phyloP scores from a whole-genome alignment of 2,888 invertebrate species.

The Leptinotarsa juncta region DNA sequence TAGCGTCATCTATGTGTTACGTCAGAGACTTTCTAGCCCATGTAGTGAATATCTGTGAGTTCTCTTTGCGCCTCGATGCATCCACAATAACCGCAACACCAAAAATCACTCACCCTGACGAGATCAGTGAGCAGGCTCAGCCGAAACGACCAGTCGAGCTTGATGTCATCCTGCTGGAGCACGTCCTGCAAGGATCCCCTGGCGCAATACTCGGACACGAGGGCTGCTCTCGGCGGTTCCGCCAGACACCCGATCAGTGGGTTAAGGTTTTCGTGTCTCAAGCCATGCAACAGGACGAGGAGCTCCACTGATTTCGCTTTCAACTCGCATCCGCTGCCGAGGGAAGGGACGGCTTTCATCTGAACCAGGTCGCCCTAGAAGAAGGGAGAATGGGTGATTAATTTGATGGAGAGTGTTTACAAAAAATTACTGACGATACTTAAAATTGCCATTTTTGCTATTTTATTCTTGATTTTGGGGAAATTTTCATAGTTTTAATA shows the following conservation, averaged over 20 bases:
- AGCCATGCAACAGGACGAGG: constrained; percentile 81
- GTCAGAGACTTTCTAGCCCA: no score
- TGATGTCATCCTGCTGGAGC: constrained; percentile 88
- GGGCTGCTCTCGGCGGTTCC: constrained; percentile 80
- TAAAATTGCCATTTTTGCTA: no score
- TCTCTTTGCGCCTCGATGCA: no score
- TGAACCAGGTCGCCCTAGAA: constrained; percentile 89
- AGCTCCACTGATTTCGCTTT: constrained; percentile 85
- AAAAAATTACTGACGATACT: no score
- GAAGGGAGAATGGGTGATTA: neutral
- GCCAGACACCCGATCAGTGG: constrained; percentile 88
- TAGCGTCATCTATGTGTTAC: no score
- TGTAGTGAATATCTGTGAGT: no score
- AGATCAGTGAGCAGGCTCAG: constrained; percentile 92
- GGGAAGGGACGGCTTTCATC: constrained; percentile 79
- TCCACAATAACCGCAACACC: no score
- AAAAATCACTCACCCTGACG: constrained; percentile 74
- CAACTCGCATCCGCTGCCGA: constrained; percentile 70
- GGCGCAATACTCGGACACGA: constrained; percentile 89
- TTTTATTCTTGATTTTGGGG: no score
- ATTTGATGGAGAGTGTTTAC: neutral
- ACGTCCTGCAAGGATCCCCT: constrained; percentile 86
- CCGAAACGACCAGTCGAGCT: constrained; percentile 95
- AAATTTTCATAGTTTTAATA: no score
- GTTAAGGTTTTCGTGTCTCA: constrained; percentile 92